A percentile compares a stretch with the other conserved stretches of the same genome.
These are phyloP conservation scores for Bombyx mori DNA, from an alignment of 1,140 invertebrate species.

Conservation along the genomic window DNA sequence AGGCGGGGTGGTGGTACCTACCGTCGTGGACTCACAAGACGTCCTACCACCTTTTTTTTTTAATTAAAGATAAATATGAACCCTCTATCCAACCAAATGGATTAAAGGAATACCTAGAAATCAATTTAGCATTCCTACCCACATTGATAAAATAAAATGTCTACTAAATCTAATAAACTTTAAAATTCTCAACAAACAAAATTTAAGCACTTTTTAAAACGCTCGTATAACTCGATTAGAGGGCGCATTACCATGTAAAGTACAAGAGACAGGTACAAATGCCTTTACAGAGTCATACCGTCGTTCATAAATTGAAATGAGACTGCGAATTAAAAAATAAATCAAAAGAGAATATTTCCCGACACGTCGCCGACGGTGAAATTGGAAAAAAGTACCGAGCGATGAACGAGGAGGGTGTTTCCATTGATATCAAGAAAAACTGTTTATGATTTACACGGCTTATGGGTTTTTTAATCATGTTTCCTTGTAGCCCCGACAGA, in stretches of 20 bases:
- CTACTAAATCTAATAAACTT: neutral
- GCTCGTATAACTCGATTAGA: constrained; percentile 9
- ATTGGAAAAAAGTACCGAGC: constrained; percentile 52
- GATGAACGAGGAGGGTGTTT: constrained; percentile 14
- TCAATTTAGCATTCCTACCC: too few relatives aligned
- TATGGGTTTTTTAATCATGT: too few relatives aligned
- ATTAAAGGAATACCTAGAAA: too few relatives aligned
- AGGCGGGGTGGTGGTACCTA: too few relatives aligned
- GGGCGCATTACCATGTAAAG: constrained; percentile 47
- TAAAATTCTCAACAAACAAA: neutral
- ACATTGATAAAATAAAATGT: too few relatives aligned
- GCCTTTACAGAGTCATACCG: constrained; percentile 24
- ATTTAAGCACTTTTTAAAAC: neutral
- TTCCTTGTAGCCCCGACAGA: too few relatives aligned
- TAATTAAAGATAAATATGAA: too few relatives aligned
- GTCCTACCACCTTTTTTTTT: too few relatives aligned
- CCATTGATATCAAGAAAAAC: constrained; percentile 5
- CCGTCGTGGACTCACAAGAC: too few relatives aligned
- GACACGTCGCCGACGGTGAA: constrained; percentile 47
- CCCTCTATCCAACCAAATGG: too few relatives aligned
- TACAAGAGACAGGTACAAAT: constrained; percentile 57
- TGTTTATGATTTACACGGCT: too few relatives aligned
- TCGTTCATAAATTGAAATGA: constrained; percentile 62
- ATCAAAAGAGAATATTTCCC: constrained; percentile 64
- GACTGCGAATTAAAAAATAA: constrained; percentile 66